Conservation (phyloP, 2,113 vertebrate genomes). For the Pelmatolapia mariae region DNA sequence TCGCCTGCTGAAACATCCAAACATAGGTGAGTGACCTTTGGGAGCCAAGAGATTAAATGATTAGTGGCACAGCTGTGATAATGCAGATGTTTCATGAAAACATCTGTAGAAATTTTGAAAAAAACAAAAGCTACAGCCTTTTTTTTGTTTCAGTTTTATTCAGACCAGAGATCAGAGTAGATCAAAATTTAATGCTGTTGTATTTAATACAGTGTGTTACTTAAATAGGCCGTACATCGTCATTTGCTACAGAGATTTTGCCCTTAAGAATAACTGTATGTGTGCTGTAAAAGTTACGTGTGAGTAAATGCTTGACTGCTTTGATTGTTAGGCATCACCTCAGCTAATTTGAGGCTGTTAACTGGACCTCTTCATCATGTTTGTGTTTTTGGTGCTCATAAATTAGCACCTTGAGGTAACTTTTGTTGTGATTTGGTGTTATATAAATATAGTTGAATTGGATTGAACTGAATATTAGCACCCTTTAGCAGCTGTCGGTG, state of each 20-base stretch:
- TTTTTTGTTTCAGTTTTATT: not conserved
- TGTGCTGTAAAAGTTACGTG: not conserved
- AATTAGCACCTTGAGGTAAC: not conserved
- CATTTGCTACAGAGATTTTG: not conserved
- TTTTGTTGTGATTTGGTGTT: not conserved
- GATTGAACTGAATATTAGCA: not conserved
- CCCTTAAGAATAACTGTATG: not conserved
- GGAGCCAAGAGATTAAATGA: not conserved
- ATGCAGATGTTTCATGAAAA: not conserved
- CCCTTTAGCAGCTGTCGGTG: not conserved
- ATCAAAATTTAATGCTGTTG: not conserved
- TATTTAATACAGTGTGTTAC: not conserved
- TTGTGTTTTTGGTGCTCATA: not conserved
- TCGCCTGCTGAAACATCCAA: slow-evolving; percentile 68
- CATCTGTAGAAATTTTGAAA: not conserved
- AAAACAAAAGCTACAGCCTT: not conserved
- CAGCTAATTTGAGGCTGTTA: not conserved
- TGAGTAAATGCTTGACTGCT: not conserved
- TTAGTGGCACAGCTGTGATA: not conserved
- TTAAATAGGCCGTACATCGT: not conserved
- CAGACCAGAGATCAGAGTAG: not conserved
- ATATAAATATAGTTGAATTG: not conserved
- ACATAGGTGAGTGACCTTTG: slow-evolving; percentile 58
- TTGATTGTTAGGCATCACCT: not conserved
- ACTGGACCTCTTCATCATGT: not conserved